Base-by-base conservation (phyloP, 2,113 vertebrate species). In the Pholis gunnellus region DNA sequence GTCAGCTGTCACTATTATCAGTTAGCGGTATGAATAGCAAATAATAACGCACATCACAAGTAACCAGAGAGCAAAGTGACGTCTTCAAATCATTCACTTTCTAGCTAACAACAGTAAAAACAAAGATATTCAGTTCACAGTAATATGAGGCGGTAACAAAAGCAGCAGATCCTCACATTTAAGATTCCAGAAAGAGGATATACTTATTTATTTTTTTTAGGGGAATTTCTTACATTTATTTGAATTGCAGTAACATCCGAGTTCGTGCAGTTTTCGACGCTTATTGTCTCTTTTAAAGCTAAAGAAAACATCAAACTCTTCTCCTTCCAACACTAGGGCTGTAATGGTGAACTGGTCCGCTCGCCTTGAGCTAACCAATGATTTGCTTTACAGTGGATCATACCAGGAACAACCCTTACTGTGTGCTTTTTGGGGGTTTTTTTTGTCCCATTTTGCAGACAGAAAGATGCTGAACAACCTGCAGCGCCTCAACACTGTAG, bases 401-500 rank as follows among this genome's bases (percentile, higher is more conserved):
- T 38, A 44, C 3, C 2, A 78, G 29, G 14, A 34, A n/a, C 2
- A 77, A 20, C 14, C 2, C 7, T 4, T 17, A 18, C 46, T 6
- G 63, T 38, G 67, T 59, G 59, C 20, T 25, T 80, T 82, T 54
- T 72, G 46, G 63, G 36, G 22, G 18, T 79, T 76, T 77, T 72
- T 79, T 72, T 46, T 14, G 5, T 5, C 44, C 40, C 38, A 59
- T 48, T 75, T 38, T 60, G 46, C 70, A 48, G 18, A 56, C 42
- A 31, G 64, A 79, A 73, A 65, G 38, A 81, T 59, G 59, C 65
- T 66, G 0, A 73, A 65, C 61, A 44, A 60, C 15, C 69, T 50
- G 63, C 67, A 20, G 67, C 48, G 71, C 17, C 29, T 36, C 44
- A 1, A 20, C 54, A 48, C n/a, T 10, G 69, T 7, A 48, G 70